Percentiles rank a stretch among this genome's conserved stretches.
Evolutionary conservation across 2,113 vertebrate species (phyloP).

Genomic region (Salminus brasiliensis): DNA sequence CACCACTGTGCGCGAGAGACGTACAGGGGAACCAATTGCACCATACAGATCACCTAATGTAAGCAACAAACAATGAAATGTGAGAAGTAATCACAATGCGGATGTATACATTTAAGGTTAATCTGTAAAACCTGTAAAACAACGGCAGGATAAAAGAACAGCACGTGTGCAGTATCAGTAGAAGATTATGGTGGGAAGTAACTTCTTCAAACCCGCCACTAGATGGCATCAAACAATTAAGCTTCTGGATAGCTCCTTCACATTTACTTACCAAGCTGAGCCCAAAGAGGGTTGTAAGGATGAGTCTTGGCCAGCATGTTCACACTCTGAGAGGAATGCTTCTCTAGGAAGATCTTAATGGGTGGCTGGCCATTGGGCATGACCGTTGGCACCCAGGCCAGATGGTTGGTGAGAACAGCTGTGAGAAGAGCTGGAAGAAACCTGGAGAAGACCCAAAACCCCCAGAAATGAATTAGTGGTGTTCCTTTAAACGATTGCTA

Average conservation of each 20-base stretch:
- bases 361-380: slow-evolving; percentile 98
- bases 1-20: slow-evolving; percentile 90
- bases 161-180: background rate
- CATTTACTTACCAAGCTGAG: slow-evolving; percentile 85
- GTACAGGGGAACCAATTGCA: slow-evolving; percentile 94
- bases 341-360: slow-evolving; percentile 96
- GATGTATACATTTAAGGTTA: background rate
- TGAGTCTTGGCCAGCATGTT: slow-evolving; percentile 98
- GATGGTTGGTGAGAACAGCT: slow-evolving; percentile 94
- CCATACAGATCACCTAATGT: slow-evolving; percentile 92
- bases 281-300: slow-evolving; percentile 98
- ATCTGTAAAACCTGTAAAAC: background rate
- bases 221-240: slow-evolving; percentile 54
- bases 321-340: slow-evolving; percentile 96
- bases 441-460: slow-evolving; percentile 69
- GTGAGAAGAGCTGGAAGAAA: slow-evolving; percentile 97
- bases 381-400: slow-evolving; percentile 98
- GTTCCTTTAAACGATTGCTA: too few species aligned
- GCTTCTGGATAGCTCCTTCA: background rate
- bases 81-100: background rate
- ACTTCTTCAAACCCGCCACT: slow-evolving; percentile 45
- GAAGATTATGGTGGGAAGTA: background rate
- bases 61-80: slow-evolving; percentile 34
- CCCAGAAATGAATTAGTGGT: background rate
- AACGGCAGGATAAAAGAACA: background rate